A percentile compares a stretch with the other conserved stretches of the same genome.
These are phyloP conservation scores for Stratiomys singularior DNA, from an alignment of 2,888 invertebrate species.

Conservation along the genomic window DNA sequence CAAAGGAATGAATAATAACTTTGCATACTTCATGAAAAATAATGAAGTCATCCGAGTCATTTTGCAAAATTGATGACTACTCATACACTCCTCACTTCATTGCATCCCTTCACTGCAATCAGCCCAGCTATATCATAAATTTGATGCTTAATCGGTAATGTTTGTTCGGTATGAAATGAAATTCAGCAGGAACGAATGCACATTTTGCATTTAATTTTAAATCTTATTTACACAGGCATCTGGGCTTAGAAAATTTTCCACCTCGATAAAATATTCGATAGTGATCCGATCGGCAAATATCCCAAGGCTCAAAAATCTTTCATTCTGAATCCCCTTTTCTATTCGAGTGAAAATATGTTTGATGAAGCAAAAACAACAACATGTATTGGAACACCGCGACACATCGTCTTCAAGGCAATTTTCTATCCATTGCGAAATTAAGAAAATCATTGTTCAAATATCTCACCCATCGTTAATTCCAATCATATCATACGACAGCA, in stretches of 20 bases:
- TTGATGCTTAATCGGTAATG: conserved; percentile 39
- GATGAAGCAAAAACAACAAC: conserved; percentile 11
- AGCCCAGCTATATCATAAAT: conserved; percentile 32
- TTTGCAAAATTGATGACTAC: conserved; percentile 32
- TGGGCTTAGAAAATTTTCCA: conserved; percentile 20
- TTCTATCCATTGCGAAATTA: conserved; percentile 21
- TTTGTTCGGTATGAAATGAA: neutral
- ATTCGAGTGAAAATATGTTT: neutral
- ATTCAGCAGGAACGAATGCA: conserved; percentile 4
- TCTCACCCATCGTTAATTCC: conserved; percentile 38
- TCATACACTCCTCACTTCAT: neutral
- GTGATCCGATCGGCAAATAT: conserved; percentile 21
- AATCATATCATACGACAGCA: conserved; percentile 35
- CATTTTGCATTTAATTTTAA: conserved; percentile 30
- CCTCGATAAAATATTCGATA: conserved; percentile 1
- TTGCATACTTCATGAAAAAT: conserved; percentile 45
- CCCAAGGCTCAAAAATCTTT: neutral
- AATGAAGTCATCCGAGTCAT: conserved; percentile 38
- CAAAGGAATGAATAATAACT: conserved; percentile 37
- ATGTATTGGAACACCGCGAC: conserved; percentile 37
- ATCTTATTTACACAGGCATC: conserved; percentile 29
- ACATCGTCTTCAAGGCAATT: conserved; percentile 37
- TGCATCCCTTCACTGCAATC: neutral
- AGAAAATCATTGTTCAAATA: conserved; percentile 39
- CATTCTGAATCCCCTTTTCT: neutral